phyloP scores from a whole-genome alignment of 2,113 vertebrate genomes.

The Chloropsis cyanopogon region DNA sequence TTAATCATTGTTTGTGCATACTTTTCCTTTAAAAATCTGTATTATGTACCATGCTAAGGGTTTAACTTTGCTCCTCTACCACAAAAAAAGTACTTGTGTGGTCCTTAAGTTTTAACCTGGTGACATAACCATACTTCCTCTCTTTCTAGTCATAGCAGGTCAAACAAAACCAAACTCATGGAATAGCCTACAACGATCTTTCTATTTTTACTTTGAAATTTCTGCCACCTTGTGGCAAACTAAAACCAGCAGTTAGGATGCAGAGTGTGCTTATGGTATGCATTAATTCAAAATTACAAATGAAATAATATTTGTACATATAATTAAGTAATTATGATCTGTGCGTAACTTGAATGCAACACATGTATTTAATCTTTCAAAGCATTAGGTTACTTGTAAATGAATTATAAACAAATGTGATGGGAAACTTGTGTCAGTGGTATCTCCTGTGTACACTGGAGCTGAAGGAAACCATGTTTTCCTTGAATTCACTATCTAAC shows the following conservation, averaged over 20 bases:
- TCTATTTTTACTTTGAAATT: constrained; percentile 62
- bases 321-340: constrained; percentile 52
- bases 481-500: background rate
- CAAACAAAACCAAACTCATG: background rate
- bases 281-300: constrained; percentile 37
- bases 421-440: background rate
- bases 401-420: constrained; percentile 13
- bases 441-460: background rate
- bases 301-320: constrained; percentile 56
- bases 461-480: background rate
- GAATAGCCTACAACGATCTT: background rate
- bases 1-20: background rate
- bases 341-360: background rate
- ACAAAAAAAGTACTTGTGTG: background rate
- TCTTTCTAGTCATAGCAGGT: background rate
- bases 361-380: constrained; percentile 31
- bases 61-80: background rate
- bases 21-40: background rate
- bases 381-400: constrained; percentile 26
- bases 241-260: background rate
- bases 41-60: background rate
- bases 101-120: background rate
- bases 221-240: constrained; percentile 76
- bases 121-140: background rate
- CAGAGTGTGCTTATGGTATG: background rate